Base-by-base conservation (phyloP, 2,888 invertebrate genomes). In the Leucania comma region DNA sequence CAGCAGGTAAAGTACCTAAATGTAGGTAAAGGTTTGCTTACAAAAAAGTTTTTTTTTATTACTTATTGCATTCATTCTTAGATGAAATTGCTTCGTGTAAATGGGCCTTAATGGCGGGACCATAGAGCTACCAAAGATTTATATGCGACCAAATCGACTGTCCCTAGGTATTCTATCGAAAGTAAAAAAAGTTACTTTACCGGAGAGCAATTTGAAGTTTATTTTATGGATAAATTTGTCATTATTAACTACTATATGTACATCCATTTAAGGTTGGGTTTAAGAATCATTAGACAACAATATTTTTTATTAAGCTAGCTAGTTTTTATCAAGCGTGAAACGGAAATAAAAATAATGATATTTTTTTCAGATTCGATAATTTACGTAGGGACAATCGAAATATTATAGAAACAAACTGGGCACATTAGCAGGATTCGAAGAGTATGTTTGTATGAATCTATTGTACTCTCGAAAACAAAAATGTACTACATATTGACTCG, bases 51-150 rank as follows among this genome's bases (percentile, higher is more conserved):
- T 1, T 54, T 20, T 26, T 3, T 17, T 8, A 10, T 48, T 9
- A 29, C n/a, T 38, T 48, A 29, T 50, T 72, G 20, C n/a, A 14
- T 46, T 67, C 38, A n/a, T 6, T 3, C 12, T 2, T 12, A n/a
- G 22, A 54, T 48, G 4, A 53, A 26, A 22, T 53, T 65, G 26
- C 4, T 75, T 66, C n/a, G 4, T 38, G 26, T 54, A 67, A 12
- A 46, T 5, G 10, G 12, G 12, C 67, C 14, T 35, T 35, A 14
- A n/a, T 24, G 2, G 17, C 29, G 9, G 14, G 9, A 67, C 10
- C 20, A 46, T 10, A 8, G 22, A 42, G 12, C 20, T 6, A 67
- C 8, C 20, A 46, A 14, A 8, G 14, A 17, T 35, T 64, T 26
- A 8, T n/a, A 74, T 20, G 12, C 17, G 65, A 42, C 17, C 42